Evolutionary conservation across 1,140 invertebrate species (phyloP).

Genomic region (Hyles vespertilio): DNA sequence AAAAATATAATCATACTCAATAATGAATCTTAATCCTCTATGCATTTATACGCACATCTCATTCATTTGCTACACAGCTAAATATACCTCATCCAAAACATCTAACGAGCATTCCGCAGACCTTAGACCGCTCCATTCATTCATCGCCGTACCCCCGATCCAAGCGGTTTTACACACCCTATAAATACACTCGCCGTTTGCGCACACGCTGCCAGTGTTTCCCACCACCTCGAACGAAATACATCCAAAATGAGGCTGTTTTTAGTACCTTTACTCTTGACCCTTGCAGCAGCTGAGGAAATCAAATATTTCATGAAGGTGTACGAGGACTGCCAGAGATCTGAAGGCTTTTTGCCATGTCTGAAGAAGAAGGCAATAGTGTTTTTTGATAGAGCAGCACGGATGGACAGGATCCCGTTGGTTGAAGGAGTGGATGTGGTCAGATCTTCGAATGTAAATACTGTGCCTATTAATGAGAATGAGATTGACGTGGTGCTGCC

Average conservation of each 20-base stretch:
- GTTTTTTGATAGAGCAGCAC: constrained; percentile 83
- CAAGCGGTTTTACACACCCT: constrained; percentile 6
- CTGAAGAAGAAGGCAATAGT: constrained; percentile 88
- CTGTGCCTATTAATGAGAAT: constrained; percentile 72
- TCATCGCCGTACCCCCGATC: constrained; percentile 4
- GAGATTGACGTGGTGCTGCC: constrained; percentile 82
- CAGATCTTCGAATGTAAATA: constrained; percentile 68
- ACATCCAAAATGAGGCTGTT: constrained; percentile 6
- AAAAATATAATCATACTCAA: too few species aligned
- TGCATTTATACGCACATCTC: too few species aligned
- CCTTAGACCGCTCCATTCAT: constrained; percentile 9
- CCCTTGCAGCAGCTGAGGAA: constrained; percentile 28
- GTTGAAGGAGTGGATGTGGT: constrained; percentile 81
- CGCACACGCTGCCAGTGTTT: constrained; percentile 6
- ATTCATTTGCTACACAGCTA: too few species aligned
- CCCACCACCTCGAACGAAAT: background rate
- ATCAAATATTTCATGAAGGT: constrained; percentile 76
- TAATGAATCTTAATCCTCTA: too few species aligned
- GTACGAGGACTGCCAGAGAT: constrained; percentile 79
- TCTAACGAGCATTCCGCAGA: background rate
- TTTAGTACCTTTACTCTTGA: constrained; percentile 1
- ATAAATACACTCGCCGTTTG: constrained; percentile 5
- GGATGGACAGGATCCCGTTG: constrained; percentile 81
- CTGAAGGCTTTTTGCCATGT: constrained; percentile 80
- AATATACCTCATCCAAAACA: constrained; percentile 8